phyloP scores from a whole-genome alignment of 2,113 vertebrate genomes.

The Blennius ocellaris region DNA sequence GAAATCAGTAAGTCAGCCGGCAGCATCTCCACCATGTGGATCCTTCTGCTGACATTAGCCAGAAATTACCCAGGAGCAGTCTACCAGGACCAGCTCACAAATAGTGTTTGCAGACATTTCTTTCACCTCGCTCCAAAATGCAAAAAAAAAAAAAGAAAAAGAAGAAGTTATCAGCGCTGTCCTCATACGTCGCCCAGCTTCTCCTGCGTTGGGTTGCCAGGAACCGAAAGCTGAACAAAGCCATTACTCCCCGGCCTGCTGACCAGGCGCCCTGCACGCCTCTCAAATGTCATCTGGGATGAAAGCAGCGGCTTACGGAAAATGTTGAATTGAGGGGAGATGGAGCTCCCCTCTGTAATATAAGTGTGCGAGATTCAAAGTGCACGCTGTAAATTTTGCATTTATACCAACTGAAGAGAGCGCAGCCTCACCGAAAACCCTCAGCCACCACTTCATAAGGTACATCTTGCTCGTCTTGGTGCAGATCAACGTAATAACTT shows the following conservation, averaged over 20 bases:
- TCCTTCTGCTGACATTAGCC: background rate
- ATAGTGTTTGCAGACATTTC: background rate
- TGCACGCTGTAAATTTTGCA: too few species aligned
- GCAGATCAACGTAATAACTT: too few species aligned
- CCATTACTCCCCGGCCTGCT: slow-evolving; percentile 35
- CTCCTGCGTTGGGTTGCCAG: slow-evolving; percentile 14
- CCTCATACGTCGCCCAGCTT: background rate
- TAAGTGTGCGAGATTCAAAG: slow-evolving; percentile 11
- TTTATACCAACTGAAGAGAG: too few species aligned
- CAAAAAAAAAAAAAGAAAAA: too few species aligned
- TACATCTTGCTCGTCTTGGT: too few species aligned
- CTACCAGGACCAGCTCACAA: background rate
- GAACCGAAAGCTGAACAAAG: slow-evolving; percentile 21
- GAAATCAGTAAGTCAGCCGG: slow-evolving; percentile 16
- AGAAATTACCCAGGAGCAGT: background rate
- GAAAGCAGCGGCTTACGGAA: slow-evolving; percentile 35
- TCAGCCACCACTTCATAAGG: too few species aligned
- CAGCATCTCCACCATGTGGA: slow-evolving; percentile 12
- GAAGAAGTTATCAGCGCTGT: background rate
- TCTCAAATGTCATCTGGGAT: slow-evolving; percentile 54
- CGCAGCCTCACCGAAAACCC: too few species aligned
- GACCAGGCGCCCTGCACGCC: slow-evolving; percentile 23
- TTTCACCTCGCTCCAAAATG: background rate
- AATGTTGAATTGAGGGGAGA: background rate
- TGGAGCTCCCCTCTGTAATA: background rate